phyloP scores from a whole-genome alignment of 2,888 invertebrate genomes.

The Orgyia antiqua region DNA sequence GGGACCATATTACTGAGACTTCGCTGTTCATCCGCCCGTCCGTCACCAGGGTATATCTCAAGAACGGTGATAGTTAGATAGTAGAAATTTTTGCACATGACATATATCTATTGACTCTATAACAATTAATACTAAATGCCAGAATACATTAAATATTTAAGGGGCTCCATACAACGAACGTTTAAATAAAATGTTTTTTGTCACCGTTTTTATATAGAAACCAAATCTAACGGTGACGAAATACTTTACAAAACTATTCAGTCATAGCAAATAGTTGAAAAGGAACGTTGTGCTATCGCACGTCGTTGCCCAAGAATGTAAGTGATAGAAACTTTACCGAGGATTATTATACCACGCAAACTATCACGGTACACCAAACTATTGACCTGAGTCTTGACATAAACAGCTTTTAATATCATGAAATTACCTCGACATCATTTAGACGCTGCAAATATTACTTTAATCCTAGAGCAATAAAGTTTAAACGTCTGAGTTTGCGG shows the following conservation, averaged over 20 bases:
- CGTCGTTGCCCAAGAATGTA: slow-evolving; percentile 57
- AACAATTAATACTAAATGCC: no score
- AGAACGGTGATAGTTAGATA: no score
- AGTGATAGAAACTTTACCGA: slow-evolving; percentile 54
- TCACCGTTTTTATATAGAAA: no score
- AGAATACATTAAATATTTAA: no score
- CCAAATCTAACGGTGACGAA: slow-evolving; percentile 18
- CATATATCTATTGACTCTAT: no score
- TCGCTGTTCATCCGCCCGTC: no score
- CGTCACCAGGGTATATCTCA: no score
- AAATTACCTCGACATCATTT: slow-evolving; percentile 74
- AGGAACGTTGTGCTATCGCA: slow-evolving; percentile 65
- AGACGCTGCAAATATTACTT: slow-evolving; percentile 77
- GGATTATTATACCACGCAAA: slow-evolving; percentile 58
- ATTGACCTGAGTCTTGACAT: slow-evolving; percentile 66
- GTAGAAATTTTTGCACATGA: no score
- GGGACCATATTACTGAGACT: no score
- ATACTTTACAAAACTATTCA: slow-evolving; percentile 38
- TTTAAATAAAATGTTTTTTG: no score
- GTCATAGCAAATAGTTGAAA: slow-evolving; percentile 53
- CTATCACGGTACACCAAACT: slow-evolving; percentile 61
- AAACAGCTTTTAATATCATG: slow-evolving; percentile 72
- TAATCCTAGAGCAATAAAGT: slow-evolving; percentile 76
- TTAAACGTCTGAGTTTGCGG: slow-evolving; percentile 75
- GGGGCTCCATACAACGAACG: no score